Percentiles rank a stretch among this genome's conserved stretches.
Conservation (phyloP, 2,888 invertebrate species). For the Anoplius nigerrimus region DNA sequence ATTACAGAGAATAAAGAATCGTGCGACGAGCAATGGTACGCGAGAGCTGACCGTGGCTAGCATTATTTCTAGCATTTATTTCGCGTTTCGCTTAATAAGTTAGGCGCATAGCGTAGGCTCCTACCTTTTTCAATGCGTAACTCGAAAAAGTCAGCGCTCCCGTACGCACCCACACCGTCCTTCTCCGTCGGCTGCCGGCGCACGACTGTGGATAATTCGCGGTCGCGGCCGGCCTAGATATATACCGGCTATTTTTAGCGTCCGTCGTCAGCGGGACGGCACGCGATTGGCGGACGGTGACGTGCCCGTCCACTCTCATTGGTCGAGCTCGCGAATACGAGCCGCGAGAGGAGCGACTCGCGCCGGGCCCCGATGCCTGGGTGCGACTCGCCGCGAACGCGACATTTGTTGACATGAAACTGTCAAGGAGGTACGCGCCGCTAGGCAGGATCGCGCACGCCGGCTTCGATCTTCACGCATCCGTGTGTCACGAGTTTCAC, state of each 20-base stretch:
- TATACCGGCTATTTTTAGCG: slow-evolving; percentile 71
- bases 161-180: slow-evolving; percentile 30
- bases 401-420: slow-evolving; percentile 73
- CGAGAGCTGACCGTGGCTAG: too few relatives aligned
- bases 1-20: too few relatives aligned
- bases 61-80: too few relatives aligned
- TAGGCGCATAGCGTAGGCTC: neutral
- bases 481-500: neutral
- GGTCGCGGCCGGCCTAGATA: slow-evolving; percentile 73
- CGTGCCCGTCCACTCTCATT: slow-evolving; percentile 56
- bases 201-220: slow-evolving; percentile 72
- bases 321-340: slow-evolving; percentile 54
- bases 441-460: too few relatives aligned
- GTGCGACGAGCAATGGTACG: too few relatives aligned
- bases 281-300: slow-evolving; percentile 64
- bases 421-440: slow-evolving; percentile 59
- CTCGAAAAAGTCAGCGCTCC: neutral
- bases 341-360: slow-evolving; percentile 46
- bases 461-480: slow-evolving; percentile 32
- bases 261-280: slow-evolving; percentile 61
- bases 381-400: slow-evolving; percentile 51
- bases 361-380: slow-evolving; percentile 46
- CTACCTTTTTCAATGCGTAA: slow-evolving; percentile 8
- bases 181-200: slow-evolving; percentile 70
- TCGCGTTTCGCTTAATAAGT: too few relatives aligned